Conservation (phyloP, 2,797 vertebrate species). For the Pitangus sulphuratus region DNA sequence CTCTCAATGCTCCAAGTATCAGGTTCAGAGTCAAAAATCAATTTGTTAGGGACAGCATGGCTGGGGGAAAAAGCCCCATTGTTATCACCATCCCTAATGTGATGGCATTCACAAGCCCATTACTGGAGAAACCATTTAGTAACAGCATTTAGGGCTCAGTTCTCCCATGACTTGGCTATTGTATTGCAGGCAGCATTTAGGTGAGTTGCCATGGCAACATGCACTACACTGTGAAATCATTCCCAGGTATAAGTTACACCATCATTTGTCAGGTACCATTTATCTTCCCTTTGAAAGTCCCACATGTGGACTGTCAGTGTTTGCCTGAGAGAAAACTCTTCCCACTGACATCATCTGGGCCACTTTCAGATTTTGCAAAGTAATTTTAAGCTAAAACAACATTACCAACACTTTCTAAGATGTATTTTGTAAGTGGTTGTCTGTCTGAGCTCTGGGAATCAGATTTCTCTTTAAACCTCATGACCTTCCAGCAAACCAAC, state of each 20-base stretch:
- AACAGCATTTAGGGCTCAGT: constrained; percentile 47
- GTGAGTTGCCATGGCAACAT: neutral
- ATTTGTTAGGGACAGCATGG: constrained; percentile 54
- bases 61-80: constrained; percentile 63
- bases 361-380: constrained; percentile 41
- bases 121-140: constrained; percentile 66
- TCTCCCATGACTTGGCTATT: constrained; percentile 61
- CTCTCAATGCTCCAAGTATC: constrained; percentile 6
- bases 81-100: constrained; percentile 73
- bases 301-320: neutral
- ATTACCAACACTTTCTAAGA: constrained; percentile 24
- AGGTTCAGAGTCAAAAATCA: constrained; percentile 60
- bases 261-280: constrained; percentile 43
- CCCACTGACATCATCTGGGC: constrained; percentile 24
- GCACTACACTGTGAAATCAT: constrained; percentile 25
- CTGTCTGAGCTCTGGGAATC: constrained; percentile 41
- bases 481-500: neutral
- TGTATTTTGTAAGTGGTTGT: constrained; percentile 19
- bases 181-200: constrained; percentile 17
- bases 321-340: constrained; percentile 42
- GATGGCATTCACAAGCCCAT: constrained; percentile 63
- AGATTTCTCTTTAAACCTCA: constrained; percentile 16
- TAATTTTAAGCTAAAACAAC: constrained; percentile 35
- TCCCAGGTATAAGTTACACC: constrained; percentile 64
- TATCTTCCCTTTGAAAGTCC: constrained; percentile 41